phyloP scores from a whole-genome alignment of 2,888 invertebrate genomes.

The Chrysina gloriosa region DNA sequence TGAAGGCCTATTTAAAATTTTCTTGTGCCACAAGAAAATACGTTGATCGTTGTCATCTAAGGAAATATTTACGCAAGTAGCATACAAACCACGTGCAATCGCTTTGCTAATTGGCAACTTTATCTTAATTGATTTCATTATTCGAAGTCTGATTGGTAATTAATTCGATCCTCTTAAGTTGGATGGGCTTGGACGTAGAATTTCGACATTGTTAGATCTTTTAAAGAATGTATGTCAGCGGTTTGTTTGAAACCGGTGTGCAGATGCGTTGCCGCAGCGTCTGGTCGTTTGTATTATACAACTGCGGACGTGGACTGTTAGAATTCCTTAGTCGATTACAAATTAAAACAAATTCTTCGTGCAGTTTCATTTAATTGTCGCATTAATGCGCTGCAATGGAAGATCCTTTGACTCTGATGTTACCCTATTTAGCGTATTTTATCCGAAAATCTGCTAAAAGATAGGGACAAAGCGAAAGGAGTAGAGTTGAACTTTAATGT shows the following conservation, averaged over 20 bases:
- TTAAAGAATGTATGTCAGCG: constrained; percentile 31
- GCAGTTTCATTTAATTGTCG: too few relatives aligned
- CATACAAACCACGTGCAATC: constrained; percentile 19
- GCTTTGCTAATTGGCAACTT: constrained; percentile 32
- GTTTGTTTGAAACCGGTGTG: constrained; percentile 3
- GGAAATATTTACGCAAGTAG: constrained; percentile 19
- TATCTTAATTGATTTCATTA: constrained; percentile 39
- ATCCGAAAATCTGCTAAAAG: too few relatives aligned
- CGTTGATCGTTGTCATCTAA: neutral
- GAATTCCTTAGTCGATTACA: neutral
- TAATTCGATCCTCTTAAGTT: constrained; percentile 21
- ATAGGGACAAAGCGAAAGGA: too few relatives aligned
- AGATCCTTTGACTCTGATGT: neutral
- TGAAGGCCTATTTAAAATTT: constrained; percentile 12
- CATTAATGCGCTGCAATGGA: too few relatives aligned
- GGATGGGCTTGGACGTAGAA: constrained; percentile 10
- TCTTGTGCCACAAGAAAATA: neutral
- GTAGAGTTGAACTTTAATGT: too few relatives aligned
- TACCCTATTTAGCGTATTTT: too few relatives aligned
- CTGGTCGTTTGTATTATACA: neutral
- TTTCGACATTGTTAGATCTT: constrained; percentile 28
- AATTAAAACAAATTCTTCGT: neutral
- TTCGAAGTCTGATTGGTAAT: constrained; percentile 37
- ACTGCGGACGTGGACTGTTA: neutral
- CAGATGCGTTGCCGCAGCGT: neutral